A percentile compares a stretch with the other conserved stretches of the same genome.
Conservation (phyloP, 2,797 vertebrate genomes). For the Gobio occitaniae region DNA sequence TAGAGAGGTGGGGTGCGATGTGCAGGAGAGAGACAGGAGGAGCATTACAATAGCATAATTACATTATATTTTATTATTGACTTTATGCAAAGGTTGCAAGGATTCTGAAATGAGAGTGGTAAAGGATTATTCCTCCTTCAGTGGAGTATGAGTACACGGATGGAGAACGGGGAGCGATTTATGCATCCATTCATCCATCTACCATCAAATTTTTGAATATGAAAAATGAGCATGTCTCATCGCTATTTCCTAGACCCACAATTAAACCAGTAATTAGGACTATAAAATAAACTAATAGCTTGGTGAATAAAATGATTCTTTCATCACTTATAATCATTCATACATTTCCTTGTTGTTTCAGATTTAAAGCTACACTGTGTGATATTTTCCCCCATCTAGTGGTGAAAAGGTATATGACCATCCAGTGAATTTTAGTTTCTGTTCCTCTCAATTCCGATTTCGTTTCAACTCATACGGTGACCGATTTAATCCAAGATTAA, state of each 20-base stretch:
- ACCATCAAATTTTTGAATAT: neutral
- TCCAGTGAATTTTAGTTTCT: too few species aligned
- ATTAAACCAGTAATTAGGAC: neutral
- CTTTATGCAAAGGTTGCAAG: conserved; percentile 80
- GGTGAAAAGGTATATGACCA: too few species aligned
- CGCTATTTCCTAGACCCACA: neutral
- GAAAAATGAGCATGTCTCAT: neutral
- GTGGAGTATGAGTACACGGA: conserved; percentile 36
- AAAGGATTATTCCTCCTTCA: conserved; percentile 54
- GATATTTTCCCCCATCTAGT: too few species aligned
- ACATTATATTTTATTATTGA: conserved; percentile 83
- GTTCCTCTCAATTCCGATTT: too few species aligned
- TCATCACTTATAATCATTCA: too few species aligned
- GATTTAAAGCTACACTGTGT: too few species aligned
- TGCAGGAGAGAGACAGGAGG: conserved; percentile 82
- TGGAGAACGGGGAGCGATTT: neutral
- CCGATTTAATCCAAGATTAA: too few species aligned
- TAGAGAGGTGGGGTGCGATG: conserved; percentile 86
- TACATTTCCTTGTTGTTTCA: too few species aligned
- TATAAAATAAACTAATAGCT: neutral
- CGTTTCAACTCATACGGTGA: too few species aligned
- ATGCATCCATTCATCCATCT: conserved; percentile 33
- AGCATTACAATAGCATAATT: conserved; percentile 86
- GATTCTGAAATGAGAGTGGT: conserved; percentile 54
- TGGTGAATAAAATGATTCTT: neutral